Evolutionary conservation across 2,888 invertebrate species (phyloP).

Genomic region (Celastrina argiolus): DNA sequence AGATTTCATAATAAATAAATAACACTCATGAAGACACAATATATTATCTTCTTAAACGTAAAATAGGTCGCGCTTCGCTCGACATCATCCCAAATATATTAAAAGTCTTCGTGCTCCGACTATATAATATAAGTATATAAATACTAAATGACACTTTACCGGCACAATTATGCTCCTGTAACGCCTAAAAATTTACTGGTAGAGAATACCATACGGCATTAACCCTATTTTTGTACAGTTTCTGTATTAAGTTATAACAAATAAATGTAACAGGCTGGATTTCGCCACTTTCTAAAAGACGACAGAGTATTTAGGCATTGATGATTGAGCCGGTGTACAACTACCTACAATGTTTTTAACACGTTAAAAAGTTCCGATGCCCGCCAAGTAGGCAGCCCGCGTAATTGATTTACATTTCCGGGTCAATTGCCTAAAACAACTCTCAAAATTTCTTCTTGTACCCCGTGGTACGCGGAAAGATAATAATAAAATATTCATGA

Average conservation of each 20-base stretch:
- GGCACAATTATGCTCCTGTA: too few relatives aligned
- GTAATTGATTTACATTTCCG: not conserved
- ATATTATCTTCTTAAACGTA: not conserved
- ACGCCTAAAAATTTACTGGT: too few relatives aligned
- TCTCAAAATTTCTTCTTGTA: not conserved
- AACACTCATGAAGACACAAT: not conserved
- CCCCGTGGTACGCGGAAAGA: not conserved
- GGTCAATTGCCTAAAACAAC: not conserved
- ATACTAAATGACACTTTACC: too few relatives aligned
- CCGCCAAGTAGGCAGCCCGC: not conserved
- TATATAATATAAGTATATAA: too few relatives aligned
- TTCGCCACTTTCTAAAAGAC: too few relatives aligned
- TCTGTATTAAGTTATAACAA: too few relatives aligned
- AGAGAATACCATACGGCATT: too few relatives aligned
- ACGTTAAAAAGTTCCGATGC: not conserved
- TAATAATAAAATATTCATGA: conserved; percentile 2
- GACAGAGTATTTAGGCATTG: too few relatives aligned
- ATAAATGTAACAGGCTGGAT: too few relatives aligned
- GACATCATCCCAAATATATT: not conserved
- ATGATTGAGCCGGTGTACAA: not conserved
- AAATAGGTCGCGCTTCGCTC: not conserved
- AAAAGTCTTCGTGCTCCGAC: not conserved
- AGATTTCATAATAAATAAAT: not conserved
- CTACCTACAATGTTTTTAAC: too few relatives aligned
- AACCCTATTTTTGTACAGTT: too few relatives aligned